These are phyloP conservation scores for Morpho achilles DNA, from an alignment of 2,888 invertebrate species.

Conservation along the genomic window DNA sequence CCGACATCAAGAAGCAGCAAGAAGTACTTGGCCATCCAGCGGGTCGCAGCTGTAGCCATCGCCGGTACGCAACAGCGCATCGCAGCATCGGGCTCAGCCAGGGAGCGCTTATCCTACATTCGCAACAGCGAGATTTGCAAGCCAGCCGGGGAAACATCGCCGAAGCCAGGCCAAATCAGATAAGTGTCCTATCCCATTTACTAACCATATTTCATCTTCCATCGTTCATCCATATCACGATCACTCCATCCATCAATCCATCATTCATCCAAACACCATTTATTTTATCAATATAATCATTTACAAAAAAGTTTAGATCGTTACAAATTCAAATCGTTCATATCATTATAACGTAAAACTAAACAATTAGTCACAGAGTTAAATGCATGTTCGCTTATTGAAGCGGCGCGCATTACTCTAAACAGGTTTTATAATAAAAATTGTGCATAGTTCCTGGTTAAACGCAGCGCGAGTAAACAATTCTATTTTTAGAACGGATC, in stretches of 20 bases:
- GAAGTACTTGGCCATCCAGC: too few species aligned
- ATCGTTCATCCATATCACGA: slow-evolving; percentile 1
- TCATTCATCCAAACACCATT: too few species aligned
- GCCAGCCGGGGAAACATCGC: too few species aligned
- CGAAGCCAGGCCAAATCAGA: not conserved
- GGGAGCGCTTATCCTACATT: too few species aligned
- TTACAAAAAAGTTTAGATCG: not conserved
- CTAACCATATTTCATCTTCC: not conserved
- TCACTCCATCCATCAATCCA: too few species aligned
- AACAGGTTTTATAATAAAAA: not conserved
- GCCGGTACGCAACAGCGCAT: too few species aligned
- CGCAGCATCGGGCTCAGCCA: too few species aligned
- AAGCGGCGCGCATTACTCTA: not conserved
- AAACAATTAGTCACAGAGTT: not conserved
- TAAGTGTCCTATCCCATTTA: slow-evolving; percentile 1
- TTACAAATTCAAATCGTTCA: not conserved
- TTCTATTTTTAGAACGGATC: not conserved
- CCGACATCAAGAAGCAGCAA: too few species aligned
- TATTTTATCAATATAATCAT: not conserved
- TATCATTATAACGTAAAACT: not conserved
- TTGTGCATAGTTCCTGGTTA: too few species aligned
- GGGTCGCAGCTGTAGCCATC: too few species aligned
- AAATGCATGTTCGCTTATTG: not conserved
- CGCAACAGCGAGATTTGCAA: too few species aligned
- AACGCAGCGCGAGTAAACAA: not conserved